Conservation (phyloP, 2,113 vertebrate species). For the Phasianus colchicus region DNA sequence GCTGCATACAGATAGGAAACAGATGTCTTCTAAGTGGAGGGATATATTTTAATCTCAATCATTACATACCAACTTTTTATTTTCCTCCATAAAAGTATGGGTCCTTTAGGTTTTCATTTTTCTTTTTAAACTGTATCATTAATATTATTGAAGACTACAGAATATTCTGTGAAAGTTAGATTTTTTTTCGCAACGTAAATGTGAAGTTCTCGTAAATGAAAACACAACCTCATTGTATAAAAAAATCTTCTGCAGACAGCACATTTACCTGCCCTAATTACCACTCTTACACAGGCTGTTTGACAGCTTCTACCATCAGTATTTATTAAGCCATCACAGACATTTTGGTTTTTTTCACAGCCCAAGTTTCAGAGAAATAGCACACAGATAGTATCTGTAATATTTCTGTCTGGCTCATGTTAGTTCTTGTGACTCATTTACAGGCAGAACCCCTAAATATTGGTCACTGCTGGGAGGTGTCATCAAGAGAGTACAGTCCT, state of each 20-base stretch:
- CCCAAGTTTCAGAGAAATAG: neutral
- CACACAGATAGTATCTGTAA: neutral
- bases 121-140: neutral
- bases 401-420: neutral
- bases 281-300: neutral
- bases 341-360: neutral
- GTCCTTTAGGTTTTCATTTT: neutral
- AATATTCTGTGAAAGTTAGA: neutral
- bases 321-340: neutral
- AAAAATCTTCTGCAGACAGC: neutral
- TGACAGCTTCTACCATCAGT: neutral
- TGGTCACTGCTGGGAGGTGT: neutral
- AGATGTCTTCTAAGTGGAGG: constrained; percentile 13
- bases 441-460: neutral
- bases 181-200: neutral
- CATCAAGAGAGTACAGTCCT: neutral
- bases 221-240: neutral
- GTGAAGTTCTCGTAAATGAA: neutral
- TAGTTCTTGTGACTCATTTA: neutral
- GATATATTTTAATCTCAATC: constrained; percentile 26
- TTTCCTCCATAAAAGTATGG: neutral
- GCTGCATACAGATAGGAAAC: neutral
- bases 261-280: neutral
- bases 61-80: neutral
- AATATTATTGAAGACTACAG: neutral